phyloP scores from a whole-genome alignment of 1,140 invertebrate species.

The Palaemon carinicauda region DNA sequence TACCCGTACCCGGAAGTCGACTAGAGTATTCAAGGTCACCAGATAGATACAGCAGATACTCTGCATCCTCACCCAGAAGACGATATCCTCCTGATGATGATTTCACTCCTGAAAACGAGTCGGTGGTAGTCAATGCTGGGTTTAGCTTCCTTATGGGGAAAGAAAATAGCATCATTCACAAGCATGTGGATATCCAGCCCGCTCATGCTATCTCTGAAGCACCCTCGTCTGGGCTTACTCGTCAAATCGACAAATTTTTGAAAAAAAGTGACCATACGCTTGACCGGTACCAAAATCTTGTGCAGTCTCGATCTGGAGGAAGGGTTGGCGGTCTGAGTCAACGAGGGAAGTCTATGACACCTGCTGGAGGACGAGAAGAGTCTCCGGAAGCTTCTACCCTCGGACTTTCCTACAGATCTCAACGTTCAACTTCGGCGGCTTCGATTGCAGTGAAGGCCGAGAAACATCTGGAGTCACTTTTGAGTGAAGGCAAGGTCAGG shows the following conservation, averaged over 20 bases:
- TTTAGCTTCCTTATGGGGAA: conserved; percentile 78
- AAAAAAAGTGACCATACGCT: conserved; percentile 84
- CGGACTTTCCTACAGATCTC: conserved; percentile 42
- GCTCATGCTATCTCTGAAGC: conserved; percentile 76
- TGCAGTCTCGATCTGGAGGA: conserved; percentile 38
- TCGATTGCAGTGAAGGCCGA: conserved; percentile 57
- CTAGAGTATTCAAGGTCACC: no score
- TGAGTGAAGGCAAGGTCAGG: background rate
- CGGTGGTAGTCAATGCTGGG: conserved; percentile 82
- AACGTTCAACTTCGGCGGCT: conserved; percentile 53
- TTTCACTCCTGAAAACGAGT: conserved; percentile 67
- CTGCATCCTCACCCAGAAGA: conserved; percentile 1
- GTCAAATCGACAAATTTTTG: conserved; percentile 81
- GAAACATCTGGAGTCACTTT: conserved; percentile 43
- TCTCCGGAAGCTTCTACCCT: conserved; percentile 36
- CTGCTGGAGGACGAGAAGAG: background rate
- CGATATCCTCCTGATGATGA: conserved; percentile 22
- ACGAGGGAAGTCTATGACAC: background rate
- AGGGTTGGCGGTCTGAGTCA: conserved; percentile 18
- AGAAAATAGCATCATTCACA: conserved; percentile 51
- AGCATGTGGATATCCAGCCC: conserved; percentile 70
- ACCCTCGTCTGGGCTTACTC: conserved; percentile 76
- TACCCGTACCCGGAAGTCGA: background rate
- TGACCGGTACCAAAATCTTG: conserved; percentile 78
- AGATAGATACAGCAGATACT: background rate